Evolutionary conservation across 2,797 vertebrate genomes (phyloP).

Genomic region (Epinephelus awoara): DNA sequence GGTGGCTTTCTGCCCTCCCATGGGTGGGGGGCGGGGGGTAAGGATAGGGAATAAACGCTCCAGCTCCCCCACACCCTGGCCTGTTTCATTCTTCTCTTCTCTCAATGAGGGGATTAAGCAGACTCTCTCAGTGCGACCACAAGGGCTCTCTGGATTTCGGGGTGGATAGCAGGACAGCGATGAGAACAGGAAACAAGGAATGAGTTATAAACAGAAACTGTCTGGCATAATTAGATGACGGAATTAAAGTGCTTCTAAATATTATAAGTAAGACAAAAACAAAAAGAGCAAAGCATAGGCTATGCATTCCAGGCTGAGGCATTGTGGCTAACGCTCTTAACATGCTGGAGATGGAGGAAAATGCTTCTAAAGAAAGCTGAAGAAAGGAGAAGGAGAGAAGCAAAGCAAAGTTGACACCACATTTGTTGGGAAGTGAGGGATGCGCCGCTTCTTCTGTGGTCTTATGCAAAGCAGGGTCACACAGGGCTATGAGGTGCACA

Average conservation of each 20-base stretch:
- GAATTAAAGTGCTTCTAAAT: constrained; percentile 53
- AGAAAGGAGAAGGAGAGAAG: constrained; percentile 79
- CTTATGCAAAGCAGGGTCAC: constrained; percentile 90
- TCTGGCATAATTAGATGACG: constrained; percentile 53
- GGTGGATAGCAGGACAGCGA: constrained; percentile 67
- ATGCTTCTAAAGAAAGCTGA: constrained; percentile 74
- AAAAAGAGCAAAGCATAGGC: constrained; percentile 34
- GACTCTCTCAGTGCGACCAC: constrained; percentile 78
- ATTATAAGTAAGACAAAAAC: constrained; percentile 31
- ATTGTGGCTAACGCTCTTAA: constrained; percentile 63
- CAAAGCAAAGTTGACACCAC: constrained; percentile 85
- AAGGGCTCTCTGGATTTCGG: constrained; percentile 77
- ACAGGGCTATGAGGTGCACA: constrained; percentile 85
- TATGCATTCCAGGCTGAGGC: constrained; percentile 52
- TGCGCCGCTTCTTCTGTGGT: constrained; percentile 84
- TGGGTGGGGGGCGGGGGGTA: constrained; percentile 72
- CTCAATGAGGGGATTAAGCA: constrained; percentile 89
- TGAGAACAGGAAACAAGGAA: constrained; percentile 66
- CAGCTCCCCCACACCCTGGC: constrained; percentile 76
- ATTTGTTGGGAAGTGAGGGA: constrained; percentile 84
- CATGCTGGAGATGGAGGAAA: constrained; percentile 69
- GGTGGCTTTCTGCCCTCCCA: constrained; percentile 85
- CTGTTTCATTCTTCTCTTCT: constrained; percentile 84
- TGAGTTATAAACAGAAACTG: constrained; percentile 61
- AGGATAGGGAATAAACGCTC: constrained; percentile 76